Percentiles rank a stretch among this genome's conserved stretches.
These are phyloP conservation scores for Drosophila gunungcola DNA, from an alignment of 1,140 invertebrate genomes.

Conservation along the genomic window DNA sequence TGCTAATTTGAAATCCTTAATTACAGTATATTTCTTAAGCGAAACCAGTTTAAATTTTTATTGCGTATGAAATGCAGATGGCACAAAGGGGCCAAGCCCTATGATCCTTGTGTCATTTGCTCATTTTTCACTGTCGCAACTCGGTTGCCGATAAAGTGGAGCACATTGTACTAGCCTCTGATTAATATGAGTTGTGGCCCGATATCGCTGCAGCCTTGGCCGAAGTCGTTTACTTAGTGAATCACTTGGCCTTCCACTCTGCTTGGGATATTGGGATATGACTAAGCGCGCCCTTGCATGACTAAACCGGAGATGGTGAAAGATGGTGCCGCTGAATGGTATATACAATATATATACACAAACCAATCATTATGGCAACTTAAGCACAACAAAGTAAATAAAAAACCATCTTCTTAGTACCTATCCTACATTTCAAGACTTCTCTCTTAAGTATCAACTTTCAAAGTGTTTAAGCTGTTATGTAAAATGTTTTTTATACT, in stretches of 20 bases:
- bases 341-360: neutral
- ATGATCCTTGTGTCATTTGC: conserved; percentile 51
- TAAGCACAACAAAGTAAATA: too few relatives aligned
- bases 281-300: conserved; percentile 35
- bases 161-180: conserved; percentile 45
- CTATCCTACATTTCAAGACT: too few relatives aligned
- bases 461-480: too few relatives aligned
- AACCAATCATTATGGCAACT: too few relatives aligned
- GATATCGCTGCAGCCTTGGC: conserved; percentile 56
- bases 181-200: conserved; percentile 49
- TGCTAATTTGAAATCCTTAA: neutral
- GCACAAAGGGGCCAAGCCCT: conserved; percentile 13
- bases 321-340: neutral
- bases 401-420: too few relatives aligned
- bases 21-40: neutral
- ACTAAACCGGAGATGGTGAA: conserved; percentile 34
- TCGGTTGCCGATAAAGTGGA: conserved; percentile 55
- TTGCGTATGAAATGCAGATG: conserved; percentile 35
- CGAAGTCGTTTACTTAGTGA: conserved; percentile 55
- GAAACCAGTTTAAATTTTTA: conserved; percentile 41
- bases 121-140: conserved; percentile 54
- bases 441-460: too few relatives aligned
- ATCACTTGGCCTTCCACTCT: conserved; percentile 38
- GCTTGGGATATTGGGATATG: conserved; percentile 21
- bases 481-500: too few relatives aligned